Evolutionary conservation across 2,797 vertebrate species (phyloP).

Genomic region (Podargus strigoides): DNA sequence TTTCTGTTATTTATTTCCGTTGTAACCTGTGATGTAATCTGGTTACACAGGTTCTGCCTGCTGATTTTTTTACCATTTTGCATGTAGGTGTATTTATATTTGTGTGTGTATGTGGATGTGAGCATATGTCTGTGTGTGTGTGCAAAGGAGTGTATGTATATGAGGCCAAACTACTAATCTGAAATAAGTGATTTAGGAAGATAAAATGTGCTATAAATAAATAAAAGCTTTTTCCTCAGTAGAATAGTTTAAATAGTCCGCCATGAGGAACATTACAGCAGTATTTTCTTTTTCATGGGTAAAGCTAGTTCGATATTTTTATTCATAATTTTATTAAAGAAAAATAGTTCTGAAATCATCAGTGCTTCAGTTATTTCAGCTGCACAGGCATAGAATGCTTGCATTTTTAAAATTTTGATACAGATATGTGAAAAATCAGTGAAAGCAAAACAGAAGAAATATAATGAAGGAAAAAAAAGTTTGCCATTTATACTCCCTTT

Average conservation of each 20-base stretch:
- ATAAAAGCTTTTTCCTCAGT: slow-evolving; percentile 11
- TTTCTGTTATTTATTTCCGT: slow-evolving; percentile 67
- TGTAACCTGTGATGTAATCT: slow-evolving; percentile 70
- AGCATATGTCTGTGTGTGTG: not conserved
- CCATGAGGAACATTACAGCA: not conserved
- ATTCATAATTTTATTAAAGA: not conserved
- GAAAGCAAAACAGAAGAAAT: not conserved
- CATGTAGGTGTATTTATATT: accelerated
- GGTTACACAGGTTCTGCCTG: slow-evolving; percentile 48
- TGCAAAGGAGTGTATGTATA: not conserved
- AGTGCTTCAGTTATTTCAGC: not conserved
- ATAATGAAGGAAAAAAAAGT: not conserved
- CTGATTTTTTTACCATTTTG: not conserved
- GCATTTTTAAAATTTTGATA: not conserved
- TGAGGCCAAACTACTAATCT: slow-evolving; percentile 12
- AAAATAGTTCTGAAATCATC: not conserved
- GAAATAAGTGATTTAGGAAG: slow-evolving; percentile 17
- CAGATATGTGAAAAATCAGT: not conserved
- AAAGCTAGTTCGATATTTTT: not conserved
- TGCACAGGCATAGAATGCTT: not conserved
- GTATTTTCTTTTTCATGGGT: not conserved
- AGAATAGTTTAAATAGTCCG: not conserved
- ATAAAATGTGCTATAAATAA: slow-evolving; percentile 25
- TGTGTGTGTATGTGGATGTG: not conserved
- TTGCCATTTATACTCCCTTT: not conserved